Base-by-base conservation (phyloP, 2,113 vertebrate species). In the Mirza zaza region DNA sequence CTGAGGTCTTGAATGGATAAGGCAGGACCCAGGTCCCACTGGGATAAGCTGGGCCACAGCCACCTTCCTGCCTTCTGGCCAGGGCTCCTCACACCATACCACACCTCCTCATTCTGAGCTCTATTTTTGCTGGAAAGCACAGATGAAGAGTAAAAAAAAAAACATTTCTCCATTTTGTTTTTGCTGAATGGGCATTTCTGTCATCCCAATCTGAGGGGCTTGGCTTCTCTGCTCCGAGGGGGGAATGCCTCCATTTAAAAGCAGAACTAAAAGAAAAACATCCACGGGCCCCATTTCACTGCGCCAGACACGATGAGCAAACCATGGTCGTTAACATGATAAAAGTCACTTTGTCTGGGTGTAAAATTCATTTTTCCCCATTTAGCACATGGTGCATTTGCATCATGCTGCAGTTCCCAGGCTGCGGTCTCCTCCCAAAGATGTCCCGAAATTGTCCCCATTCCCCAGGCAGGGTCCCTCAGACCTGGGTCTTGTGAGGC, bases 331-430 rank as follows among this genome's bases (percentile, higher is more conserved):
- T 98, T 98, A 98, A 98, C 98, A 98, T 98, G 98, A 98, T 98
- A 98, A 98, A 98, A 98, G 98, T 98, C 97, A 97, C 97, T 98
- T 97, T 98, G 98, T 98, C 97, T 97, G 98, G 96, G 98, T 98
- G 98, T 98, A 98, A 98, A 97, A 98, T 98, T 97, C 98, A 97
- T 98, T 98, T 98, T 97, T 97, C 97, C 97, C 97, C 98, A 97
- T 98, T 98, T 97, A 97, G 98, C 98, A 98, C 98, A 98, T 97
- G 98, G 97, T 90, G 76, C 87, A 90, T 98, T 98, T 97, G 97
- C 98, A 97, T 97, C 79, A 1, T 3, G 59, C 94, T 93, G 91
- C 93, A 94, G 89, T 77, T 98, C 88, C 63, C 45, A 39, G 93
- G 96, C 94, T 97, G 86, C 29, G 0, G 57, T 68, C 93, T 95